phyloP scores from a whole-genome alignment of 53 echinoderm and acorn worm genomes.

The Henricia sp. region DNA sequence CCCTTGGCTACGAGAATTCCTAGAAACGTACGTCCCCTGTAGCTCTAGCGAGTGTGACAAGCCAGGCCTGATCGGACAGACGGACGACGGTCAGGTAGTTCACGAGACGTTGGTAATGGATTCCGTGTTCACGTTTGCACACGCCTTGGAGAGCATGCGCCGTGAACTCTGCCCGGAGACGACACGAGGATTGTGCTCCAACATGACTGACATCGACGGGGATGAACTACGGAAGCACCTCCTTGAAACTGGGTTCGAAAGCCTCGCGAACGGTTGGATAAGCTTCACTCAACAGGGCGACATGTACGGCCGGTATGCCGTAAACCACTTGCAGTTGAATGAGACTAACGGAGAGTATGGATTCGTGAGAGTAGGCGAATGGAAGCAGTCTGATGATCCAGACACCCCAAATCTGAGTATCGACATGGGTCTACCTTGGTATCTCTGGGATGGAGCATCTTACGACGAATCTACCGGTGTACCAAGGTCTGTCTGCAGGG shows the following conservation, averaged over 20 bases:
- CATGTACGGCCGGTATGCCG: slow-evolving; percentile 73
- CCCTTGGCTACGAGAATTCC: slow-evolving; percentile 83
- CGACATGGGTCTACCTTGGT: slow-evolving; percentile 73
- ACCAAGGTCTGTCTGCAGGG: slow-evolving; percentile 90
- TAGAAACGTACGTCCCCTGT: slow-evolving; percentile 65
- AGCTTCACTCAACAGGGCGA: slow-evolving; percentile 74
- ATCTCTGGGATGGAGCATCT: slow-evolving; percentile 43
- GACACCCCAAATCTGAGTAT: slow-evolving; percentile 20
- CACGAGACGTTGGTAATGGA: slow-evolving; percentile 96
- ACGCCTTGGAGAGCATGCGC: slow-evolving; percentile 79
- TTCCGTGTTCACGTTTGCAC: slow-evolving; percentile 78
- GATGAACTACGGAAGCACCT: slow-evolving; percentile 46
- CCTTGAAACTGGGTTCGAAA: slow-evolving; percentile 62
- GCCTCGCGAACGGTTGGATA: slow-evolving; percentile 77
- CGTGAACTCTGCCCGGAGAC: slow-evolving; percentile 59
- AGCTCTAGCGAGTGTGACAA: slow-evolving; percentile 49
- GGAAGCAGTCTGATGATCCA: slow-evolving; percentile 41
- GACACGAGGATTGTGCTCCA: slow-evolving; percentile 55
- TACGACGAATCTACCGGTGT: slow-evolving; percentile 34
- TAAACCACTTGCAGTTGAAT: slow-evolving; percentile 75
- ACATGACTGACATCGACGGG: slow-evolving; percentile 66
- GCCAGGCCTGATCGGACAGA: slow-evolving; percentile 39
- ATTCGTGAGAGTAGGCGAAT: slow-evolving; percentile 77
- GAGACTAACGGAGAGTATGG: slow-evolving; percentile 45
- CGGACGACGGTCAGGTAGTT: slow-evolving; percentile 35